phyloP scores from a whole-genome alignment of 2,113 vertebrate genomes.

The Mesitornis unicolor region DNA sequence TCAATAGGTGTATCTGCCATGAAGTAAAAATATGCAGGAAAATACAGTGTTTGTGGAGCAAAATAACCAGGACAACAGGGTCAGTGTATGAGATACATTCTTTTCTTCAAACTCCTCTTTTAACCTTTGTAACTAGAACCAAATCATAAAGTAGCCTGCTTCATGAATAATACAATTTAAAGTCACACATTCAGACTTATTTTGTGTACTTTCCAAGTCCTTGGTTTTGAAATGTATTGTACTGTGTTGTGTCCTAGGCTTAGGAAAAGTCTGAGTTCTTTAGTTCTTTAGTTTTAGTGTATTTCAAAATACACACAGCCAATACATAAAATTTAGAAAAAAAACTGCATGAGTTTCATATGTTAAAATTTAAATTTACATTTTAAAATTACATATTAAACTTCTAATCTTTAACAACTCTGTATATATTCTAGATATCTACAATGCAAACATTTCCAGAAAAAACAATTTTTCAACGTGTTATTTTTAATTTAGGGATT shows the following conservation, averaged over 20 bases:
- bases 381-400: not conserved
- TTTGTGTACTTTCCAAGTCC: not conserved
- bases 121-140: not conserved
- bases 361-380: not conserved
- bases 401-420: not conserved
- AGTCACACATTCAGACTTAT: not conserved
- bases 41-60: not conserved
- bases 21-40: not conserved
- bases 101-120: not conserved
- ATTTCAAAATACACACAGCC: not conserved
- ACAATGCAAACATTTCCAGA: not conserved
- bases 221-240: not conserved
- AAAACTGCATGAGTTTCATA: not conserved
- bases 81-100: not conserved
- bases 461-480: not conserved
- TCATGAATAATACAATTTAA: not conserved
- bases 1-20: not conserved
- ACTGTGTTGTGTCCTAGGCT: not conserved
- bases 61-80: not conserved
- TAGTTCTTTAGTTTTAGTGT: too few species aligned
- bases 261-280: not conserved
- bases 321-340: not conserved
- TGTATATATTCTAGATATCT: not conserved
- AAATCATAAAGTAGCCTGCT: not conserved
- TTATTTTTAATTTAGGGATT: not conserved